Conservation (phyloP, 1,140 invertebrate genomes). For the Lethocerus indicus region DNA sequence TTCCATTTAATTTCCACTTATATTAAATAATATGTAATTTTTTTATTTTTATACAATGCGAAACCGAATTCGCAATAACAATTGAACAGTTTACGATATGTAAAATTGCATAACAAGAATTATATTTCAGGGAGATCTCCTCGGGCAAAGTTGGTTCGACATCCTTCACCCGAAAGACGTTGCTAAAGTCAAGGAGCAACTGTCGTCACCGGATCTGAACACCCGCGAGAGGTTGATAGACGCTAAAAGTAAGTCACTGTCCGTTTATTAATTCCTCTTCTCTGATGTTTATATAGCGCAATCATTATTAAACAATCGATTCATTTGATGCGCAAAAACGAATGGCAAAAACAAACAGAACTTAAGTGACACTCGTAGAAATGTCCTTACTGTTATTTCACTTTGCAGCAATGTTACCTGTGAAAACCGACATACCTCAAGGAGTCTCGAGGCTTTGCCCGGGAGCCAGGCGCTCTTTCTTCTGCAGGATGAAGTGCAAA, state of each 20-base stretch:
- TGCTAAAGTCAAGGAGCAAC: slow-evolving; percentile 85
- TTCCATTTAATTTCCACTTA: not conserved
- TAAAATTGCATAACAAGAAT: too few species aligned
- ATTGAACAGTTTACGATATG: too few species aligned
- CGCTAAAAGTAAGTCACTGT: slow-evolving; percentile 77
- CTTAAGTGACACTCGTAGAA: too few species aligned
- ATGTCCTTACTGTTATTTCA: too few species aligned
- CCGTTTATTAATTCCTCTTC: too few species aligned
- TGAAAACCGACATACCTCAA: slow-evolving; percentile 69
- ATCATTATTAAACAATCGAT: not conserved
- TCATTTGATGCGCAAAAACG: not conserved
- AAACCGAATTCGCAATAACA: not conserved
- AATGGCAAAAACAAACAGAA: not conserved
- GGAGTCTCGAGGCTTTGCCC: slow-evolving; percentile 59
- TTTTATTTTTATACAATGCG: slow-evolving; percentile 3
- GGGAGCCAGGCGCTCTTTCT: slow-evolving; percentile 77
- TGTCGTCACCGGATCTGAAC: slow-evolving; percentile 77
- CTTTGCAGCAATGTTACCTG: slow-evolving; percentile 86
- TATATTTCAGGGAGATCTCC: slow-evolving; percentile 56
- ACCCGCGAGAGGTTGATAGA: slow-evolving; percentile 79
- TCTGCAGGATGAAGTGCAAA: slow-evolving; percentile 83
- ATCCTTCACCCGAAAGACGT: slow-evolving; percentile 90
- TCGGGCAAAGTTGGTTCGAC: slow-evolving; percentile 88
- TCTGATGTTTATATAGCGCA: too few species aligned
- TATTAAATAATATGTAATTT: not conserved